Evolutionary conservation across 2,888 invertebrate genomes (phyloP), one percentile per base, ranked within the genome.

Genomic region (Hydrotaea diabolus): DNA sequence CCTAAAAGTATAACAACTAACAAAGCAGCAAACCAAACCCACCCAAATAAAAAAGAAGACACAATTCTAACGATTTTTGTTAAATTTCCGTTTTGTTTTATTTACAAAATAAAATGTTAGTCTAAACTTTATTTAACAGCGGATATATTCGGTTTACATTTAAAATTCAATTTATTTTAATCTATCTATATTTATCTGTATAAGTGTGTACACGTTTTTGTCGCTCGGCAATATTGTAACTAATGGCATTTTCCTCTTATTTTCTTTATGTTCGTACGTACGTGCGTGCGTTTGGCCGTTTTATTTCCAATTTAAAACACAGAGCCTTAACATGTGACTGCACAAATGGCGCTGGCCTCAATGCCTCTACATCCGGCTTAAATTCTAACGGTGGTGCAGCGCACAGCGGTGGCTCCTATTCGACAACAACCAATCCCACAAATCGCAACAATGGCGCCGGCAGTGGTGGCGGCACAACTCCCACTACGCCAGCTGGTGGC

Each of bases 271-370:
- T 46, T 15, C 15, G 15, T 26, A 13, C 23, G 21, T 55, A 9
- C 19, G 15, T 26, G 49, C n/a, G 4, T 13, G 49, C 49, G 49
- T 64, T n/a, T n/a, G n/a, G n/a, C 19, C 57, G 31, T 57, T 43
- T 59, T 26, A 53, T 62, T 62, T 64, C 26, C 17, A 75, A 64
- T 74, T 64, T 72, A 26, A 72, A 53, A 73, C 62, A 87, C 88
- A 92, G 92, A 87, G 89, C 92, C 83, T 91, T 91, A 89, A 91
- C 90, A 88, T 92, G 92, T 89, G 92, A 92, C 86, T 92, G 92
- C 88, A 88, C 88, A 72, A 88, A 87, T 85, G 89, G 88, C 79
- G 88, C 87, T 88, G 89, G 89, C 89, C 91, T 90, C 86, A 89
- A 88, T 86, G 90, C 91, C 86, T 89, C 90, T 83, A 84, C 88